phyloP scores from a whole-genome alignment of 2,797 vertebrate species.

The Melanotaenia nigrans region DNA sequence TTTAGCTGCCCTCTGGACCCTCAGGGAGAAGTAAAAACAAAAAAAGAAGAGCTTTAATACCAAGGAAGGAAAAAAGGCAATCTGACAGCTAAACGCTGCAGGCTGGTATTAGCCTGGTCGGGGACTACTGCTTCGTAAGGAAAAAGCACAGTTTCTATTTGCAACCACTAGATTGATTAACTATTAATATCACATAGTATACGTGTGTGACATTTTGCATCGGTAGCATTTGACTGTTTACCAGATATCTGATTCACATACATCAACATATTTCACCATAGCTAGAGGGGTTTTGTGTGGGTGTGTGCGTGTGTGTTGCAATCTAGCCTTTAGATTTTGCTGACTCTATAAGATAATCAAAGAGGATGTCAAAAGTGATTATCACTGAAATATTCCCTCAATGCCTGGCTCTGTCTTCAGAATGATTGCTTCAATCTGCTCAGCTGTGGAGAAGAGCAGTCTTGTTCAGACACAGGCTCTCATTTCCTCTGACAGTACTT shows the following conservation, averaged over 20 bases:
- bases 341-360: constrained; percentile 69
- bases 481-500: constrained; percentile 70
- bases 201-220: constrained; percentile 21
- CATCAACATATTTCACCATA: constrained; percentile 20
- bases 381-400: constrained; percentile 61
- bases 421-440: constrained; percentile 64
- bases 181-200: constrained; percentile 19
- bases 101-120: constrained; percentile 38
- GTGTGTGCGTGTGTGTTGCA: constrained; percentile 36
- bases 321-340: constrained; percentile 54
- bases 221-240: constrained; percentile 18
- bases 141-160: constrained; percentile 32
- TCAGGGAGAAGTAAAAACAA: constrained; percentile 72
- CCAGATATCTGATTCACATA: constrained; percentile 23
- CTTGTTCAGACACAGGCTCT: constrained; percentile 53
- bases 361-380: constrained; percentile 66
- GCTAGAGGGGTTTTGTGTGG: constrained; percentile 3
- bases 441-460: constrained; percentile 50
- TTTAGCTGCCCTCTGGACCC: constrained; percentile 66
- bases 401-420: constrained; percentile 46
- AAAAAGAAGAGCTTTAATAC: constrained; percentile 65
- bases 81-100: constrained; percentile 48
- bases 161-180: constrained; percentile 38
- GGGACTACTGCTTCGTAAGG: constrained; percentile 7
- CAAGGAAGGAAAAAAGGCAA: constrained; percentile 24